Conservation (phyloP, 1,140 invertebrate genomes). For the Lepidotrigona ventralis region DNA sequence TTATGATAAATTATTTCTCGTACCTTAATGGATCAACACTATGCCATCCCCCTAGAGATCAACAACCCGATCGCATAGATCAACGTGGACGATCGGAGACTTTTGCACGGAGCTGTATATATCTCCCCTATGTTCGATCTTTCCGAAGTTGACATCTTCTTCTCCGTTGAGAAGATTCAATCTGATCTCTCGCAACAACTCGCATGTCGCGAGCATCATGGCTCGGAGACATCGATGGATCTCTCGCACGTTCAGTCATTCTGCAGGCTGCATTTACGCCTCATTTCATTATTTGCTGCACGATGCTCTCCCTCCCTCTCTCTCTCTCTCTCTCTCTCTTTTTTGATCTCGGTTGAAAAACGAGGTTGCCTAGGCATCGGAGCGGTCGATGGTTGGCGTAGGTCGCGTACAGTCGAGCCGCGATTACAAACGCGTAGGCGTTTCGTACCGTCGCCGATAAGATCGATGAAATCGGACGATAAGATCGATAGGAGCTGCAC, state of each 20-base stretch:
- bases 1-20: too few species aligned
- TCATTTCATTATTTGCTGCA: constrained; percentile 35
- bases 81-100: not conserved
- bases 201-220: not conserved
- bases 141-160: not conserved
- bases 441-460: constrained; percentile 49
- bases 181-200: not conserved
- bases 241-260: constrained; percentile 1
- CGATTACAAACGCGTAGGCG: constrained; percentile 40
- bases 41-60: too few species aligned
- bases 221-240: not conserved
- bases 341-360: constrained; percentile 3
- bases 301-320: constrained; percentile 5
- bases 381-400: constrained; percentile 32
- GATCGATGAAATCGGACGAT: constrained; percentile 51
- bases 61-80: not conserved
- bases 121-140: too few species aligned
- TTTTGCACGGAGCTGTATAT: not conserved
- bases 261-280: constrained; percentile 29
- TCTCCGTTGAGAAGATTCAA: constrained; percentile 1
- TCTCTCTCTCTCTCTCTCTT: constrained; percentile 7
- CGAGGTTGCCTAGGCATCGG: constrained; percentile 14
- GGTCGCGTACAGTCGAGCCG: constrained; percentile 45
- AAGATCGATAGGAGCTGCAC: constrained; percentile 47
- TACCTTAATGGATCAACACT: too few species aligned